Evolutionary conservation across 2,797 vertebrate genomes (phyloP), one percentile per base, ranked within the genome.

Genomic region (Poecilia picta): DNA sequence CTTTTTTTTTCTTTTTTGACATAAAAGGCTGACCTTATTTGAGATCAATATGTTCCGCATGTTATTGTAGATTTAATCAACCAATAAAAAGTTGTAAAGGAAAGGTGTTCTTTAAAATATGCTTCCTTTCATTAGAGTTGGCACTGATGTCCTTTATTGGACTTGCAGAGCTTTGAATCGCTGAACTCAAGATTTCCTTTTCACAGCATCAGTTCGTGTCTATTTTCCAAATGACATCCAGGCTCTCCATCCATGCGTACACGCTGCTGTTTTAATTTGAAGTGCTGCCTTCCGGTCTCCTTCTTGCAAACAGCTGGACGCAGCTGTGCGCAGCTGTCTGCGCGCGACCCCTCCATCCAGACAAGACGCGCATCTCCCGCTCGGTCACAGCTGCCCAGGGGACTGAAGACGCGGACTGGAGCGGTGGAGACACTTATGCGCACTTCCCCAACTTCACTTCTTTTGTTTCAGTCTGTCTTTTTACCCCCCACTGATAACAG

Each of bases 231-330:
- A 43, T n/a, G 12, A 43, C 15, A 23, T 41, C 64, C 64, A 31
- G n/a, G 23, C 36, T 41, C 36, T 25, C 39, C 66, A 43, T n/a
- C 23, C 66, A 70, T 43, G 66, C 39, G 33, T 23, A 66, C 20
- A 68, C 10, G 33, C 39, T 23, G 23, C 25, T 13, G 55, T 85
- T 89, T 93, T 93, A 90, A 76, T 92, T 83, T 93, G 91, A 83
- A 91, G 73, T n/a, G 1, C 33, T 0, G 7, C 81, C 28, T 90
- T 91, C 88, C 88, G 85, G 86, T 87, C 75, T 76, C 0, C 47
- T 62, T 41, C 28, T 70, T 1, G 10, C 73, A 77, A 5, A 43
- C 86, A 84, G 45, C 88, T 88, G 89, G 85, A 83, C 85, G 78
- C 91, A 83, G 57, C 53, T 74, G 85, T 72, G 80, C 87, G 81